A percentile compares a stretch with the other conserved stretches of the same genome.
These are phyloP conservation scores for Podabrus alpinus DNA, from an alignment of 2,888 invertebrate species.

Conservation along the genomic window DNA sequence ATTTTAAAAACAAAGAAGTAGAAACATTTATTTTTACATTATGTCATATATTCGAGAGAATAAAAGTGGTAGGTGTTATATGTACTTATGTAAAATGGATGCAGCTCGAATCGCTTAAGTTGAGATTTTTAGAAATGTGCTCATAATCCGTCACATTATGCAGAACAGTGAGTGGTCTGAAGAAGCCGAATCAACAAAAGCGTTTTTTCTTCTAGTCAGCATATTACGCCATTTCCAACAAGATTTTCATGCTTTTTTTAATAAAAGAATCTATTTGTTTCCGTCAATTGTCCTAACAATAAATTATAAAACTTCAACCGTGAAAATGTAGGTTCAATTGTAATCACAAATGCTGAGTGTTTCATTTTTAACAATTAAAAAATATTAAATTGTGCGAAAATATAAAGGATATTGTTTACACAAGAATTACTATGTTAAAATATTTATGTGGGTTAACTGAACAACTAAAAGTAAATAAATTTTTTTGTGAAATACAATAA, in stretches of 20 bases:
- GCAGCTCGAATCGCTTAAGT: constrained; percentile 43
- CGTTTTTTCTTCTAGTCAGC: constrained; percentile 22
- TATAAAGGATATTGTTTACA: too few species aligned
- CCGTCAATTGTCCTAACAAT: neutral
- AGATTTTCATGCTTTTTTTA: constrained; percentile 9
- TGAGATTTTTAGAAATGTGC: constrained; percentile 49
- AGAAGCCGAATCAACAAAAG: constrained; percentile 32
- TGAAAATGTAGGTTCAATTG: neutral
- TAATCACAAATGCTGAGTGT: neutral
- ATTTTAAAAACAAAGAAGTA: constrained; percentile 3
- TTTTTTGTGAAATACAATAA: neutral
- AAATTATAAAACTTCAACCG: neutral
- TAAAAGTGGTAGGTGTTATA: constrained; percentile 44
- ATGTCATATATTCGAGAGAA: constrained; percentile 30
- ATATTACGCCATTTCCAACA: constrained; percentile 13
- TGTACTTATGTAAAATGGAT: constrained; percentile 48
- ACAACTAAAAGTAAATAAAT: neutral
- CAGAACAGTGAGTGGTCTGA: constrained; percentile 38
- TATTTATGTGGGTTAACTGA: neutral
- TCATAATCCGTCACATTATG: constrained; percentile 51
- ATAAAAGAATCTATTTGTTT: neutral
- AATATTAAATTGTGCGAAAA: too few species aligned
- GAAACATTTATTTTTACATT: constrained; percentile 35
- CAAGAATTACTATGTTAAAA: too few species aligned
- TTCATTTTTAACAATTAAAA: too few species aligned